These are phyloP conservation scores for Heteractis magnifica DNA, from an alignment of 92 coral and sea anemone species.

Conservation along the genomic window DNA sequence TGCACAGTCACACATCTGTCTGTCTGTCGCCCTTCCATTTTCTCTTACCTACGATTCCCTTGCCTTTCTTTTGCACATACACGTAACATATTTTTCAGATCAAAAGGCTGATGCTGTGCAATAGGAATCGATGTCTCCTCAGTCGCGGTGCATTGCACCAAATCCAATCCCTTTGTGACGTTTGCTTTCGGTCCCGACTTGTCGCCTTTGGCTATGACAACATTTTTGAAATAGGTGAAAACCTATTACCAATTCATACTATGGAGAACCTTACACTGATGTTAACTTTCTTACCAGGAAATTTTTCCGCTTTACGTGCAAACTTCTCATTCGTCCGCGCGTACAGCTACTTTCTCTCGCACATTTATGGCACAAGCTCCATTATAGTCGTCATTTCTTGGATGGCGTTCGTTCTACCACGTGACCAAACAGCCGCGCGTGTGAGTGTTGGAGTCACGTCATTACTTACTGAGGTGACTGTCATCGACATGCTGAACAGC, in stretches of 20 bases:
- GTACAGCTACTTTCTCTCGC: conserved; percentile 52
- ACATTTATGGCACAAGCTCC: conserved; percentile 50
- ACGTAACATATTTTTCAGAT: too few relatives aligned
- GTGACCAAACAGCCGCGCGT: conserved; percentile 59
- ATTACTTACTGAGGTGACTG: conserved; percentile 57
- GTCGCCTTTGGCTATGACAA: neutral
- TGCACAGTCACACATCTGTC: too few relatives aligned
- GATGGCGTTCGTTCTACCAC: conserved; percentile 54
- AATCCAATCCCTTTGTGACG: too few relatives aligned
- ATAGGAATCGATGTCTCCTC: too few relatives aligned
- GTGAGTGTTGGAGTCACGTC: conserved; percentile 66
- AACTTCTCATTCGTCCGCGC: conserved; percentile 48
- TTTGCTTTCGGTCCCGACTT: too few relatives aligned
- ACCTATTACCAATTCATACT: too few relatives aligned
- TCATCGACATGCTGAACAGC: conserved; percentile 51
- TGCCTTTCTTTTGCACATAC: too few relatives aligned
- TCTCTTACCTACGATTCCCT: too few relatives aligned
- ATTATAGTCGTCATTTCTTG: conserved; percentile 47
- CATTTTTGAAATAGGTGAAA: neutral
- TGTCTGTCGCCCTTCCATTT: too few relatives aligned
- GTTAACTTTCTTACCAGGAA: conserved; percentile 21
- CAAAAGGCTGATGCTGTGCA: too few relatives aligned
- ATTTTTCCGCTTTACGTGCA: conserved; percentile 53
- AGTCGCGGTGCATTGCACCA: too few relatives aligned
- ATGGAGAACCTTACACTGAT: neutral